These are phyloP conservation scores for Diorhabda carinulata DNA, from an alignment of 1,140 invertebrate species.

Conservation along the genomic window DNA sequence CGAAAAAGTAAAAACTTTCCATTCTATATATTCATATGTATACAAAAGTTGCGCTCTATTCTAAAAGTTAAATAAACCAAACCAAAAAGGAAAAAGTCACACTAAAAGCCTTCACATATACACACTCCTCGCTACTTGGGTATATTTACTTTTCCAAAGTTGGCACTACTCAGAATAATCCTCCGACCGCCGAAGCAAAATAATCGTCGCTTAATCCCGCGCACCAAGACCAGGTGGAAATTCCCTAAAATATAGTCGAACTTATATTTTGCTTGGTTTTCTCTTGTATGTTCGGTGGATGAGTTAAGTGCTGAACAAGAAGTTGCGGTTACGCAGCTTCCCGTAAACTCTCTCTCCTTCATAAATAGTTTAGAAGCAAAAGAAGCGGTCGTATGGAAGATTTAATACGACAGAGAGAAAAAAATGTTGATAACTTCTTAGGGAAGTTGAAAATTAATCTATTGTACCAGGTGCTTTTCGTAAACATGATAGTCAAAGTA, in stretches of 20 bases:
- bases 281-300: not conserved
- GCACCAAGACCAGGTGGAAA: conserved; percentile 6
- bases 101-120: conserved; percentile 2
- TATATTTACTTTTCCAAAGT: conserved; percentile 15
- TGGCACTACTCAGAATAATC: conserved; percentile 7
- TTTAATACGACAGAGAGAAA: not conserved
- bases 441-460: too few species aligned
- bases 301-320: conserved; percentile 5
- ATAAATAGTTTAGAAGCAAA: conserved; percentile 4
- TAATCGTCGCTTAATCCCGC: conserved; percentile 12
- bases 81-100: not conserved
- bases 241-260: conserved; percentile 5
- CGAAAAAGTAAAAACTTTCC: too few species aligned
- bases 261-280: not conserved
- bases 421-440: too few species aligned
- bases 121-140: not conserved
- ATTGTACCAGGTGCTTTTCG: too few species aligned
- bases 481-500: too few species aligned
- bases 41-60: not conserved
- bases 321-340: conserved; percentile 9
- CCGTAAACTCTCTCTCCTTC: not conserved
- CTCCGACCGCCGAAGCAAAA: conserved; percentile 6
- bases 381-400: not conserved
- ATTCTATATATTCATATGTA: not conserved
- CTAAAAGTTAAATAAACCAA: conserved; percentile 1